phyloP scores from a whole-genome alignment of 2,113 vertebrate species.

The Scophthalmus maximus region DNA sequence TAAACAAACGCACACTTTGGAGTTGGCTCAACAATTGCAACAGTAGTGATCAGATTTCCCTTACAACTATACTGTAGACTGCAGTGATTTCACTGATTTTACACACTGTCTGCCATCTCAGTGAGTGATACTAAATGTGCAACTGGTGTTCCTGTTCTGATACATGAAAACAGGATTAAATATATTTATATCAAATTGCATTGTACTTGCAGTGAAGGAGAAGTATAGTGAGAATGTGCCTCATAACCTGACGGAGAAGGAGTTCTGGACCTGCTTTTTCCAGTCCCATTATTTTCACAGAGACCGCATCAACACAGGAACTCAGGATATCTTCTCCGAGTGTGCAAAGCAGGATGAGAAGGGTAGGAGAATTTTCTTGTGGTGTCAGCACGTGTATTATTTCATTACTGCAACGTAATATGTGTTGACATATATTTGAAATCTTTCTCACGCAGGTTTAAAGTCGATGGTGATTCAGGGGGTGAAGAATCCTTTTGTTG shows the following conservation, averaged over 20 bases:
- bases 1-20: slow-evolving; percentile 62
- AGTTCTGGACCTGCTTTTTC: slow-evolving; percentile 99
- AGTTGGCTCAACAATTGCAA: too few species aligned
- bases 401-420: not conserved
- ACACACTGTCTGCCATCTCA: not conserved
- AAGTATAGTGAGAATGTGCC: slow-evolving; percentile 98
- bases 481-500: slow-evolving; percentile 96
- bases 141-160: not conserved
- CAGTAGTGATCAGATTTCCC: not conserved
- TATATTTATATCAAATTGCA: slow-evolving; percentile 5
- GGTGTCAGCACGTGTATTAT: not conserved
- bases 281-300: slow-evolving; percentile 99
- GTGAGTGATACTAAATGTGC: not conserved
- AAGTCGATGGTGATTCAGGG: slow-evolving; percentile 96
- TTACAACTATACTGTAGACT: not conserved
- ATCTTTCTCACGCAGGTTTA: slow-evolving; percentile 83
- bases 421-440: not conserved
- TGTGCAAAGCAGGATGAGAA: slow-evolving; percentile 98
- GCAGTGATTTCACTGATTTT: slow-evolving; percentile 8
- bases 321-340: slow-evolving; percentile 97
- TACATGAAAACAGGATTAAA: not conserved
- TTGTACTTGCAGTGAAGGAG: slow-evolving; percentile 90
- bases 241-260: slow-evolving; percentile 95
- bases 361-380: slow-evolving; percentile 77
- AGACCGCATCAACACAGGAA: slow-evolving; percentile 94